Base-by-base conservation (phyloP, 2,888 invertebrate genomes). In the Junonia oenone region DNA sequence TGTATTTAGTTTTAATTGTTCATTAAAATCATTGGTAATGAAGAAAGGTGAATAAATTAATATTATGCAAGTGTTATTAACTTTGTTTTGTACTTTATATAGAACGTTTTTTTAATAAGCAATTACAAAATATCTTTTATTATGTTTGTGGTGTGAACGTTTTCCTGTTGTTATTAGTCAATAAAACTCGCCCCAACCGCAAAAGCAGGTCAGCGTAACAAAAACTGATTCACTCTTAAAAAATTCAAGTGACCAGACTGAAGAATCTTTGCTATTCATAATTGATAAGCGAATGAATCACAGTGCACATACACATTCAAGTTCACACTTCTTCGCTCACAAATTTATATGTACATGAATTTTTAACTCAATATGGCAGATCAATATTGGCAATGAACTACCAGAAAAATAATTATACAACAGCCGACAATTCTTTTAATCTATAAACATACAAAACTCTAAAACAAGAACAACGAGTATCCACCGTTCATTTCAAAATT, bases 381-480 rank as follows among this genome's bases (percentile, higher is more conserved):
- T 61, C 64, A 62, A 57, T 60, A 63, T 50, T 51, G 64, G 66
- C 64, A 67, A 58, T 55, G 57, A 61, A 52, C 59, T 63, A 69
- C 63, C 57, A 61, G 63, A 65, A 5, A 61, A 59, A 65, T 58
- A 50, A 54, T 63, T 64, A 63, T 63, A 66, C 61, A 68, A 66
- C 59, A 68, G 63, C 72, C 65, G 66, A 74, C 56, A 61, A 55
- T 51, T 61, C 40, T 57, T 63, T 62, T 52, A 59, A 62, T 64
- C 64, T 68, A 78, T 70, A 81, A 81, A 75, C 78, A 78, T 80
- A 83, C 78, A 81, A 76, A 74, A 75, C 81, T 83, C 75, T 83
- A 84, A 84, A 87, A 82, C 80, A 83, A 83, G 79, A 83, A 78
- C 72, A 81, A 81, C 81, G 78, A 78, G 67, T 69, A 72, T 73